Percentiles rank a stretch among this genome's conserved stretches.
These are phyloP conservation scores for Meghimatium bilineatum DNA, from an alignment of 2,888 invertebrate genomes.

Conservation along the genomic window DNA sequence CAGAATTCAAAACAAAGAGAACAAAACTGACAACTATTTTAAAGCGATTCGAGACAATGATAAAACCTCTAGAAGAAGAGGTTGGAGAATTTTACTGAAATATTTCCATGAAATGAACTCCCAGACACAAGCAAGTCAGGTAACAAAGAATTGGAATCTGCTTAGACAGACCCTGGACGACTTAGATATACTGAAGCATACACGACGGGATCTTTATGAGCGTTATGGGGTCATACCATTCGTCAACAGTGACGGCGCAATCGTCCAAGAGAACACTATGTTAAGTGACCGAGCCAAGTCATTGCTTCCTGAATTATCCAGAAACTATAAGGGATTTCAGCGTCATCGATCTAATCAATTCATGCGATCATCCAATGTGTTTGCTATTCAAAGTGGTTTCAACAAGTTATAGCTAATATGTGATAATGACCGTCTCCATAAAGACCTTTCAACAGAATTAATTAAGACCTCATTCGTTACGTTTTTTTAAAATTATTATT, in stretches of 20 bases:
- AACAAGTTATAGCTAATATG: no score
- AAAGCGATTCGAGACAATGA: constrained; percentile 35
- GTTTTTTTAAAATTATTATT: no score
- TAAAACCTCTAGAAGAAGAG: constrained; percentile 55
- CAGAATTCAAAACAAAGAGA: background rate
- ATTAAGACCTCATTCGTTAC: no score
- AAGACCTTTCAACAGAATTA: no score
- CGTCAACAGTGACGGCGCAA: constrained; percentile 57
- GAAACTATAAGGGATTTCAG: background rate
- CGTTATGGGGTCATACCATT: constrained; percentile 67
- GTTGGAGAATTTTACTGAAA: constrained; percentile 64
- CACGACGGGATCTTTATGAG: constrained; percentile 66
- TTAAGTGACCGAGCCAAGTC: constrained; percentile 57
- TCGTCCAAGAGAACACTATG: constrained; percentile 66
- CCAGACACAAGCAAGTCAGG: constrained; percentile 58
- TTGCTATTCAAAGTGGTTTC: no score
- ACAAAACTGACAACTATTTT: constrained; percentile 12
- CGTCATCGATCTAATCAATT: background rate
- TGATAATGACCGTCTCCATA: no score
- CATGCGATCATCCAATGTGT: no score
- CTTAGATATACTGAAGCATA: constrained; percentile 60
- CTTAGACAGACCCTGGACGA: constrained; percentile 63
- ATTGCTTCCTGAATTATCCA: background rate
- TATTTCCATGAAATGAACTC: constrained; percentile 62
- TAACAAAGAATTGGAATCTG: constrained; percentile 63